phyloP scores from a whole-genome alignment of 2,888 invertebrate species.

The Frankliniella intonsa region DNA sequence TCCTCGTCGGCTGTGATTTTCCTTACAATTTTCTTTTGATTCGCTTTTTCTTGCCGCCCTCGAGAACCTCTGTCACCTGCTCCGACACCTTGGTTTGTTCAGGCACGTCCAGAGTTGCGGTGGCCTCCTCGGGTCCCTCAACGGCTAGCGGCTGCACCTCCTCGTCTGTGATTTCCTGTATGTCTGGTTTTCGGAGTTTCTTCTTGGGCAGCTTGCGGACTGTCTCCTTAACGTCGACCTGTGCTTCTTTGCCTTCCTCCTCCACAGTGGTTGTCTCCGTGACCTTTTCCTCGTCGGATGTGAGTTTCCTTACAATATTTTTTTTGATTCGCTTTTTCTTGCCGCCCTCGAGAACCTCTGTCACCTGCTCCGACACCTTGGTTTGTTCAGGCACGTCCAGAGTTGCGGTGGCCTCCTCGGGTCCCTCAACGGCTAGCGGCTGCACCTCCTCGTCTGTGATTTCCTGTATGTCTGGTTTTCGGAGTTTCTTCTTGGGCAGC shows the following conservation, averaged over 20 bases:
- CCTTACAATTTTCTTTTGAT: slow-evolving; percentile 32
- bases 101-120: slow-evolving; percentile 33
- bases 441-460: slow-evolving; percentile 29
- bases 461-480: neutral
- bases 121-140: slow-evolving; percentile 39
- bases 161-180: slow-evolving; percentile 27
- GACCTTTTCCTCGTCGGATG: slow-evolving; percentile 37
- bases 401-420: slow-evolving; percentile 39
- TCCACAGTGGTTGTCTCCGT: slow-evolving; percentile 42
- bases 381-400: slow-evolving; percentile 1
- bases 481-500: neutral
- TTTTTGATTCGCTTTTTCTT: slow-evolving; percentile 41
- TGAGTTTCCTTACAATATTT: slow-evolving; percentile 40
- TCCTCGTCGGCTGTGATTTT: slow-evolving; percentile 38
- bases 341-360: neutral
- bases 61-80: neutral
- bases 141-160: neutral
- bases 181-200: neutral
- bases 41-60: slow-evolving; percentile 32
- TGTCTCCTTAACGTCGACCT: neutral
- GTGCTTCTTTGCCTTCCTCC: slow-evolving; percentile 28
- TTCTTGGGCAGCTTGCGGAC: neutral
- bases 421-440: slow-evolving; percentile 32
- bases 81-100: neutral
- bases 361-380: neutral